Evolutionary conservation across 2,113 vertebrate species (phyloP).

Genomic region (Eublepharis macularius): DNA sequence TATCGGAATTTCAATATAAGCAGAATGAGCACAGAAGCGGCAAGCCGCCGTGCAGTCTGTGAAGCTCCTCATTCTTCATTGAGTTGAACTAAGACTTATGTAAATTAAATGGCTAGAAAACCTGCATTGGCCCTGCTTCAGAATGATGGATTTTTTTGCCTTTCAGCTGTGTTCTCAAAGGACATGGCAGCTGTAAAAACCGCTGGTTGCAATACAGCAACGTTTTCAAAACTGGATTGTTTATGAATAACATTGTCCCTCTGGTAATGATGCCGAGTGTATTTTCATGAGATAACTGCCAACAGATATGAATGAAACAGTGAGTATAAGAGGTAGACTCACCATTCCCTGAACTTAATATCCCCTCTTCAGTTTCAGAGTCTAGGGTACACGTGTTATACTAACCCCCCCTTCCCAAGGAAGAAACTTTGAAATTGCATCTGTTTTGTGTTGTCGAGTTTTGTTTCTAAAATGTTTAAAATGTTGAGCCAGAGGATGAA

Average conservation of each 20-base stretch:
- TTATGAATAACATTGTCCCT: neutral
- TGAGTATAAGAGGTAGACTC: no score
- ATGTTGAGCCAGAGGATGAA: no score
- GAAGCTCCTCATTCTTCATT: neutral
- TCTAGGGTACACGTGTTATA: no score
- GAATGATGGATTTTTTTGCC: neutral
- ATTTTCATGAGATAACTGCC: neutral
- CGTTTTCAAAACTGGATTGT: neutral
- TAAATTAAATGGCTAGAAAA: conserved; percentile 1
- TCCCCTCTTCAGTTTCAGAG: no score
- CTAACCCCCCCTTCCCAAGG: no score
- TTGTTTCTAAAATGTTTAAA: no score
- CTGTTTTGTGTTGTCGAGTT: no score
- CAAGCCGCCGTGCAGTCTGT: neutral
- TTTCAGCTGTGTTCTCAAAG: conserved; percentile 2
- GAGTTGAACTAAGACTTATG: neutral
- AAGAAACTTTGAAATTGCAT: no score
- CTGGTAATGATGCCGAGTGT: neutral
- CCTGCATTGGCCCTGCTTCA: neutral
- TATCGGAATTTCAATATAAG: neutral
- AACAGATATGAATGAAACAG: no score
- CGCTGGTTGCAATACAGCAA: neutral
- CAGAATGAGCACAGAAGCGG: neutral
- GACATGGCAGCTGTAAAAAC: neutral
- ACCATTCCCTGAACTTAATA: no score